phyloP scores from a whole-genome alignment of 2,113 vertebrate genomes.

The Elaphurus davidianus region DNA sequence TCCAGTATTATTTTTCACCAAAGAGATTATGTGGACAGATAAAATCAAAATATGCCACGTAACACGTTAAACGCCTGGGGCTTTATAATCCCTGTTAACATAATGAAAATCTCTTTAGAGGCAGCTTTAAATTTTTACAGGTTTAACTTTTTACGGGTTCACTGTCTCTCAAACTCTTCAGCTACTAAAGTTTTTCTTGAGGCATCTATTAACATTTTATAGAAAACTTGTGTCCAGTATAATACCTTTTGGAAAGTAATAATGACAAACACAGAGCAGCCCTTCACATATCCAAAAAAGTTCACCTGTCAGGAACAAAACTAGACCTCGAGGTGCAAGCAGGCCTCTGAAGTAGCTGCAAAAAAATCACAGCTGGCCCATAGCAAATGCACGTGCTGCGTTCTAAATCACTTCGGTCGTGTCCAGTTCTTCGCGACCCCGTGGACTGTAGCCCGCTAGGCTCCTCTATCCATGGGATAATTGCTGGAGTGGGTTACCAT shows the following conservation, averaged over 20 bases:
- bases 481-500: neutral
- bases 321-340: neutral
- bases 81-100: neutral
- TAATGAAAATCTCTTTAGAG: neutral
- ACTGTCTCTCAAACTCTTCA: neutral
- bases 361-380: neutral
- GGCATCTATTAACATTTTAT: neutral
- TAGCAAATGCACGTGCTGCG: rapidly evolving
- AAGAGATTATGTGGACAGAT: neutral
- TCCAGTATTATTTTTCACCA: neutral
- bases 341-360: neutral
- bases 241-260: neutral
- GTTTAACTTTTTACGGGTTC: neutral
- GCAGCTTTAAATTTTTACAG: neutral
- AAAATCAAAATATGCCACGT: neutral
- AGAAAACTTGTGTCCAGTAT: neutral
- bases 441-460: neutral
- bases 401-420: neutral
- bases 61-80: neutral
- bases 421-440: neutral
- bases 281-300: neutral
- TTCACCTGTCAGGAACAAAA: neutral
- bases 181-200: neutral
- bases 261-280: neutral
- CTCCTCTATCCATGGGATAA: neutral